These are phyloP conservation scores for Zosterops pallidus DNA, from an alignment of 2,113 vertebrate species.

Conservation along the genomic window DNA sequence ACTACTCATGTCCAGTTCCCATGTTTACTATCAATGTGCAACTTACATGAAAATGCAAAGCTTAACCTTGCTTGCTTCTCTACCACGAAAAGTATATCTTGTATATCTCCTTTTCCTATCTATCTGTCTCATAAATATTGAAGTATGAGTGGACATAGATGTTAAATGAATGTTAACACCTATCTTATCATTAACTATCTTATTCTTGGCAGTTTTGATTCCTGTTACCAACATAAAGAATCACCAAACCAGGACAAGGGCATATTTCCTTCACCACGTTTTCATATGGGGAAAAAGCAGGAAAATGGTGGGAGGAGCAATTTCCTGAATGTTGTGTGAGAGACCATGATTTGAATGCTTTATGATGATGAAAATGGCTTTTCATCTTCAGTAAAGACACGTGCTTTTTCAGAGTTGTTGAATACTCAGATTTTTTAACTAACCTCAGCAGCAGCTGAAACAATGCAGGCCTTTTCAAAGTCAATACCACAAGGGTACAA, in stretches of 20 bases:
- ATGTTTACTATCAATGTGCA: neutral
- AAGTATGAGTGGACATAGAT: neutral
- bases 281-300: neutral
- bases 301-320: neutral
- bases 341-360: neutral
- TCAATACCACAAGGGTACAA: conserved; percentile 12
- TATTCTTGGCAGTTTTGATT: neutral
- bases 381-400: neutral
- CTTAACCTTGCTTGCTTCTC: neutral
- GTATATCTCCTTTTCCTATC: neutral
- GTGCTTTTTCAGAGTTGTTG: neutral
- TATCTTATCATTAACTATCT: neutral
- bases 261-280: neutral
- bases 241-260: neutral
- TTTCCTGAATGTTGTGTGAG: fast-evolving
- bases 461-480: neutral
- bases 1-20: neutral
- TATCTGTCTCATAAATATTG: neutral
- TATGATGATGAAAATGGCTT: neutral
- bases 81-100: neutral
- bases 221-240: neutral
- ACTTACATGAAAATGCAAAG: neutral
- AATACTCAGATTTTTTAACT: neutral
- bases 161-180: neutral
- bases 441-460: neutral